Evolutionary conservation across 2,797 vertebrate genomes (phyloP), one percentile per base, ranked within the genome.

Genomic region (Lepus townsendii): DNA sequence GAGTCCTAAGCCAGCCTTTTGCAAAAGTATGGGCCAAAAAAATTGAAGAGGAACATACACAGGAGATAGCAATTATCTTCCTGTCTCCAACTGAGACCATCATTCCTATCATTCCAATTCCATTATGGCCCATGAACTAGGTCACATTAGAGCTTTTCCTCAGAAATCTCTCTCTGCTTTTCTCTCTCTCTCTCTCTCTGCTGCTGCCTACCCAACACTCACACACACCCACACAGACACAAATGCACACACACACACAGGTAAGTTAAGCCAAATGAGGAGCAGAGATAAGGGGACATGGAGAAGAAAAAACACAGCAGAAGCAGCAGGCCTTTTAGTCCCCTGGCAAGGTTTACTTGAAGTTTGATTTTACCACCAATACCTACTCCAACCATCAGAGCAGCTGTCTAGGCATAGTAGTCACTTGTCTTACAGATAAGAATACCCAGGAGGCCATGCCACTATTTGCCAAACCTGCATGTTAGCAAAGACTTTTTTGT

Each of bases 201-300:
- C 54, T 57, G 54, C 54, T 57, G 54, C 54, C 54, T 17, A 2
- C 8, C 54, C 54, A 57, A 20, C 19, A 19, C 54, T 20, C 14
- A 57, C 54, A 19, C 54, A 57, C 14, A 57, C 54, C 5, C 54
- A 57, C 54, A 57, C 12, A 19, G 14, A 57, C 54, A 57, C 3
- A 19, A 4, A 16, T 17, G 16, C 54, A 63, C 3, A 65, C 0
- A 26, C 11, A 75, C 2, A 3, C 1, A 35, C 5, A 4, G 22
- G 24, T 3, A 26, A 42, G 22, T 30, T 24, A 24, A n/a, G 7
- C 16, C 22, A 26, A 62, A 35, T 22, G 22, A 42, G 17, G 57
- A 24, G 69, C 14, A 54, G 12, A 12, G 9, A 47, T 50, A 69
- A 65, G 24, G 9, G 7, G 22, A 30, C 65, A 77, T 19, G 11